Evolutionary conservation across 2,888 invertebrate genomes (phyloP), one percentile per base, ranked within the genome.

Genomic region (Neocrepidodera transversa): DNA sequence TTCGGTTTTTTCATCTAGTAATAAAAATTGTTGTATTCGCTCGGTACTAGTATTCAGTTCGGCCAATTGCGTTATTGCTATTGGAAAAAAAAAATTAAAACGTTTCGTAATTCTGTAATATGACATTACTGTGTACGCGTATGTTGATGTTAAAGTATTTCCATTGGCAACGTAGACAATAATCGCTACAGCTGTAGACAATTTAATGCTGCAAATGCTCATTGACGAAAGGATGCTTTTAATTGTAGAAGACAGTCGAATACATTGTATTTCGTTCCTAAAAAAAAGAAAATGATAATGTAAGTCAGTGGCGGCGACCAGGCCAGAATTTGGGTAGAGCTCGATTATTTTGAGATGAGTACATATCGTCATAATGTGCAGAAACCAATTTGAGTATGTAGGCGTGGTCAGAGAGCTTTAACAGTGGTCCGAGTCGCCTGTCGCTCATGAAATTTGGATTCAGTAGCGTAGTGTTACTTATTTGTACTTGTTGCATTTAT

Each of bases 151-250:
- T 62, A 82, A 70, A 8, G 63, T 65, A 58, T 80, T 71, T 14
- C 89, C 90, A 62, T 86, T 79, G 1, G 92, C 79, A 7, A 90
- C 88, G 72, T 88, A 93, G 0, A 89, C 84, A 26, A 92, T 81
- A 43, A 95, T 84, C 1, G 92, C 92, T 51, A 91, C 85, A 74
- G 89, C 92, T 10, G 94, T 82, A 0, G 94, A 90, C 35, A 92
- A 84, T 66, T 95, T 87, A 71, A 92, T 91, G 0, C 93, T 90
- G 74, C 92, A 93, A 40, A 94, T 88, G 71, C 84, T 76, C 63
- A 84, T 75, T 0, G 88, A 86, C 26, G 85, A 80, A 7, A 85
- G 85, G 66, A 87, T 84, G 0, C 86, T 87, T 70, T 85, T 82
- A 58, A 88, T 82, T 77, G 86, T 85, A 0, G 88, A 86, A 4